phyloP scores from a whole-genome alignment of 2,113 vertebrate genomes.

The Gambusia holbrooki region DNA sequence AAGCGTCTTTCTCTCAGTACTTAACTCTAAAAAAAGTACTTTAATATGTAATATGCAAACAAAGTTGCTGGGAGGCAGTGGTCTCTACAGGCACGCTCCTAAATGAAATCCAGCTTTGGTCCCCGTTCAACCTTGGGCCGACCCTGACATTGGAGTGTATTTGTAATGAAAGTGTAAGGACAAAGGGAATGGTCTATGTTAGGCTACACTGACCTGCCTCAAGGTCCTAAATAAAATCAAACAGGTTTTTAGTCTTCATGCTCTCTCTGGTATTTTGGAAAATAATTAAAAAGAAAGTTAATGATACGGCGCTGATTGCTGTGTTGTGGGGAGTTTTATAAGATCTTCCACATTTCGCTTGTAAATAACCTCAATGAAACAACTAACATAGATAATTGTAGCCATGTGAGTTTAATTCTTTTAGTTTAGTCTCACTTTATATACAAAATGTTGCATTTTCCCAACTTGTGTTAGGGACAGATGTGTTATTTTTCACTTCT shows the following conservation, averaged over 20 bases:
- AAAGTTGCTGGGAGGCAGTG: no score
- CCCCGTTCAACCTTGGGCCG: no score
- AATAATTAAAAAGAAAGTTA: background rate
- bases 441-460: background rate
- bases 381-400: background rate
- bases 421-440: background rate
- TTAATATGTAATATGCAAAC: no score
- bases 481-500: constrained; percentile 16
- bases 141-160: no score
- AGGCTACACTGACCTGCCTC: background rate
- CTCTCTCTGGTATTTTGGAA: background rate
- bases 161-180: no score
- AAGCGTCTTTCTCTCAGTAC: no score
- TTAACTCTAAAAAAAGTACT: no score
- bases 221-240: background rate
- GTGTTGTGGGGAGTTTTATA: constrained; percentile 35
- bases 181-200: no score
- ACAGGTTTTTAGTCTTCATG: background rate
- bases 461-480: constrained; percentile 2
- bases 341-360: constrained; percentile 15
- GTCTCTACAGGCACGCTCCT: no score
- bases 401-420: background rate
- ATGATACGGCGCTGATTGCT: constrained; percentile 19
- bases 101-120: no score
- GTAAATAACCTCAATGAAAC: constrained; percentile 36